These are phyloP conservation scores for Caenorhabditis latens DNA, from an alignment of 1,140 invertebrate species.

Conservation along the genomic window DNA sequence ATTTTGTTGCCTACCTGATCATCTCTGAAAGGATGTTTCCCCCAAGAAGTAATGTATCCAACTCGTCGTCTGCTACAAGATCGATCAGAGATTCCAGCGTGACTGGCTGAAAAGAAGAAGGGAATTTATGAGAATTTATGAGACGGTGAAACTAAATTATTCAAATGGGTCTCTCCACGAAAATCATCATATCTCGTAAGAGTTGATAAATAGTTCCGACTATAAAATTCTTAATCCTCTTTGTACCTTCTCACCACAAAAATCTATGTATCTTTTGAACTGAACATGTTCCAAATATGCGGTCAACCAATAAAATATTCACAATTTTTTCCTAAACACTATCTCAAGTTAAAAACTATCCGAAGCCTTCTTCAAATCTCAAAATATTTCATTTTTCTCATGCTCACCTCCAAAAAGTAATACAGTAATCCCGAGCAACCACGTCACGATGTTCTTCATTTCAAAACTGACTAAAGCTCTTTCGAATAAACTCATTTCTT, in stretches of 20 bases:
- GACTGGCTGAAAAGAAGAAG: not conserved
- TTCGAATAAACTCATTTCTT: not conserved
- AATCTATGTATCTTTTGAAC: no score
- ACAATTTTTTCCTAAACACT: no score
- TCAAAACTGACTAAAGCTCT: not conserved
- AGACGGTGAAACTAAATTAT: no score
- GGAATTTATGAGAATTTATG: not conserved
- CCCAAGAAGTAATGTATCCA: constrained; percentile 75
- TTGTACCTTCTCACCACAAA: no score
- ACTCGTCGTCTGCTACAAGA: constrained; percentile 65
- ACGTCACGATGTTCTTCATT: not conserved
- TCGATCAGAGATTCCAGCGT: not conserved
- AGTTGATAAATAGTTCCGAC: no score
- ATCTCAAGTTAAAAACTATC: no score
- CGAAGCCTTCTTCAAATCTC: no score
- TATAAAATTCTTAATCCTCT: no score
- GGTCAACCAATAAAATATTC: no score
- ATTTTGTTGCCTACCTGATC: constrained; percentile 61
- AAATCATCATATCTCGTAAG: no score
- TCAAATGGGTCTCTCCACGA: no score
- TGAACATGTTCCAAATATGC: no score
- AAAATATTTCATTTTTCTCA: not conserved
- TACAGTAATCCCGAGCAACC: not conserved
- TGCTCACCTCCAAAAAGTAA: constrained; percentile 11
- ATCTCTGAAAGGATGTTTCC: constrained; percentile 67